A percentile compares a stretch with the other conserved stretches of the same genome.
Conservation (phyloP, 2,888 invertebrate genomes). For the Lasioglossum pauxillum region DNA sequence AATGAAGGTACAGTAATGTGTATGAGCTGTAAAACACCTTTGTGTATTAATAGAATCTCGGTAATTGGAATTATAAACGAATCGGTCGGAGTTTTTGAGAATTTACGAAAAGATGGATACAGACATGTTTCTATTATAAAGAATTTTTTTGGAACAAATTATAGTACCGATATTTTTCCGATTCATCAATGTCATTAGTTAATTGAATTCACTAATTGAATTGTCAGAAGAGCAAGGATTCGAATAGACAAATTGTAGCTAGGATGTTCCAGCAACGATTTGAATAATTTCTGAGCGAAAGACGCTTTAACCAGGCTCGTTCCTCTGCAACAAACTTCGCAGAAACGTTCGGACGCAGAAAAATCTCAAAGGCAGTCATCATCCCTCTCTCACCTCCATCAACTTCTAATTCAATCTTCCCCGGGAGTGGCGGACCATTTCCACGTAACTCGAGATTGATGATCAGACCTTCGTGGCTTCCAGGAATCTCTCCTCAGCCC, state of each 20-base stretch:
- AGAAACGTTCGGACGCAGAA: neutral
- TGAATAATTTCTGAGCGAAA: neutral
- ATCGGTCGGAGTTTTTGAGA: neutral
- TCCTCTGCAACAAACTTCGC: neutral
- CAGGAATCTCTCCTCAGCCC: conserved; percentile 13
- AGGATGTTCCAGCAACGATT: neutral
- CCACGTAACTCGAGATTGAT: conserved; percentile 29
- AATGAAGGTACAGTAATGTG: neutral
- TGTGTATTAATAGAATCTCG: neutral
- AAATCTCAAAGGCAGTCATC: conserved; percentile 13
- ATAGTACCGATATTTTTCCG: neutral
- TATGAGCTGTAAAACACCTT: neutral
- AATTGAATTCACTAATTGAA: neutral
- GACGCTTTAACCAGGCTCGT: neutral
- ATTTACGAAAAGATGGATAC: neutral
- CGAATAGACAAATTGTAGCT: neutral
- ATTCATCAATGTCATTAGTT: neutral
- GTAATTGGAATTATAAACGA: neutral
- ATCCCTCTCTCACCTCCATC: conserved; percentile 4
- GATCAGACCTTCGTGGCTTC: conserved; percentile 17
- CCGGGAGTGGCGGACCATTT: conserved; percentile 12
- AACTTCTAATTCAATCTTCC: conserved; percentile 40
- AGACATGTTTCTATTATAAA: no score
- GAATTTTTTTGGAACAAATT: neutral
- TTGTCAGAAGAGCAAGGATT: neutral